A percentile compares a stretch with the other conserved stretches of the same genome.
phyloP scores from a whole-genome alignment of 2,888 invertebrate species.

The Sycophila texana region DNA sequence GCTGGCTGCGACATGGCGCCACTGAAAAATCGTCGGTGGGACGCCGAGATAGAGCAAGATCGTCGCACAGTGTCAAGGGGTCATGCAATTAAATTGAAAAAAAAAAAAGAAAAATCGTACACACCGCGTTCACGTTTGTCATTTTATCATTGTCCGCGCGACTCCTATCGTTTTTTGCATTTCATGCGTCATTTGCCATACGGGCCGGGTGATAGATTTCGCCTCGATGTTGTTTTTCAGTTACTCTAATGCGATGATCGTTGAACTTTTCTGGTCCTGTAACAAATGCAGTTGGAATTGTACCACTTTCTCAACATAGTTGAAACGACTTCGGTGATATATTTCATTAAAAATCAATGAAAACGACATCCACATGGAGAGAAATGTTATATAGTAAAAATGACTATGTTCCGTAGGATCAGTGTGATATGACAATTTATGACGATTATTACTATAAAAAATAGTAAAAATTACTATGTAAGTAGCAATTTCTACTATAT shows the following conservation, averaged over 20 bases:
- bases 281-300: too few relatives aligned
- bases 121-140: not conserved
- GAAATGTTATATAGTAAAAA: too few relatives aligned
- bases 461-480: too few relatives aligned
- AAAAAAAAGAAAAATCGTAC: not conserved
- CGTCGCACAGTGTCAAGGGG: constrained; percentile 22
- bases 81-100: constrained; percentile 10
- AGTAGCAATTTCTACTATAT: too few relatives aligned
- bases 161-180: constrained; percentile 29
- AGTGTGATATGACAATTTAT: too few relatives aligned
- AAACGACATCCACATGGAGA: not conserved
- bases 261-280: constrained; percentile 20
- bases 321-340: not conserved
- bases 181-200: constrained; percentile 19
- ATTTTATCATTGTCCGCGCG: not conserved
- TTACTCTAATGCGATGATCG: constrained; percentile 25
- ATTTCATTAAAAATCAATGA: not conserved
- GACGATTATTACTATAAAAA: too few relatives aligned
- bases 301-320: too few relatives aligned
- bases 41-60: not conserved
- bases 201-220: not conserved
- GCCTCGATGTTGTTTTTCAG: constrained; percentile 4
- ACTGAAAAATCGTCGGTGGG: constrained; percentile 13
- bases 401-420: too few relatives aligned
- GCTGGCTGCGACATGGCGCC: not conserved